Percentiles rank a stretch among this genome's conserved stretches.
Conservation (phyloP, 1,140 invertebrate genomes). For the Brachystomella parvula region DNA sequence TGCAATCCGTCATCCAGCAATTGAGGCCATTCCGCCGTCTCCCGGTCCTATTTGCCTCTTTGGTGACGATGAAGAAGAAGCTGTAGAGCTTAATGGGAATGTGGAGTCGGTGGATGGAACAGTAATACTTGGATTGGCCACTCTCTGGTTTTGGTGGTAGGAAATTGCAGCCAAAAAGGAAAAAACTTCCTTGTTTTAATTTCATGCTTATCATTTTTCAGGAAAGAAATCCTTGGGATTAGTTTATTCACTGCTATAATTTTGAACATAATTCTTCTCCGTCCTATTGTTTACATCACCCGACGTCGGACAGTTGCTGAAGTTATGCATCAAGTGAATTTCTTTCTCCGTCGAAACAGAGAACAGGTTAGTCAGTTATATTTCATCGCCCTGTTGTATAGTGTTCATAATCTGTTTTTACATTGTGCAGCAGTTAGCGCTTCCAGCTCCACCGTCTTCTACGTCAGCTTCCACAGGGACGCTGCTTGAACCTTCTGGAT, state of each 20-base stretch:
- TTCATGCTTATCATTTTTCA: constrained; percentile 43
- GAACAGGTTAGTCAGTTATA: too few species aligned
- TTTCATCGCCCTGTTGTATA: too few species aligned
- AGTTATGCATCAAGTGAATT: constrained; percentile 8
- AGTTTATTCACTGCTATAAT: constrained; percentile 53
- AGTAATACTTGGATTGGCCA: constrained; percentile 54
- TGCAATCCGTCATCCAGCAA: constrained; percentile 4
- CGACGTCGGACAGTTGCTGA: constrained; percentile 24
- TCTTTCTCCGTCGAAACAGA: not conserved
- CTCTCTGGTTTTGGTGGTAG: constrained; percentile 72
- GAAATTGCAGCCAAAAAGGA: too few species aligned
- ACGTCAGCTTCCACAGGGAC: not conserved
- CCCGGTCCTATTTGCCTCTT: not conserved
- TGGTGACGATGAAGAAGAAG: not conserved
- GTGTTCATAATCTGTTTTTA: too few species aligned
- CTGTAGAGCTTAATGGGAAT: constrained; percentile 38
- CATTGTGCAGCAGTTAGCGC: not conserved
- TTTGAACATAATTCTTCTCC: constrained; percentile 30
- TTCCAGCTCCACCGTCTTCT: not conserved
- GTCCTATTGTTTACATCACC: constrained; percentile 25
- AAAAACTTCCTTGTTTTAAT: not conserved
- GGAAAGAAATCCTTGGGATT: constrained; percentile 65
- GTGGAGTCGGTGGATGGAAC: constrained; percentile 40
- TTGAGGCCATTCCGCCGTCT: constrained; percentile 5
- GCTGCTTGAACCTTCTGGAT: not conserved